Evolutionary conservation across 1,140 invertebrate genomes (phyloP), one percentile per base, ranked within the genome.

Genomic region (Drosophila parabipectinata): DNA sequence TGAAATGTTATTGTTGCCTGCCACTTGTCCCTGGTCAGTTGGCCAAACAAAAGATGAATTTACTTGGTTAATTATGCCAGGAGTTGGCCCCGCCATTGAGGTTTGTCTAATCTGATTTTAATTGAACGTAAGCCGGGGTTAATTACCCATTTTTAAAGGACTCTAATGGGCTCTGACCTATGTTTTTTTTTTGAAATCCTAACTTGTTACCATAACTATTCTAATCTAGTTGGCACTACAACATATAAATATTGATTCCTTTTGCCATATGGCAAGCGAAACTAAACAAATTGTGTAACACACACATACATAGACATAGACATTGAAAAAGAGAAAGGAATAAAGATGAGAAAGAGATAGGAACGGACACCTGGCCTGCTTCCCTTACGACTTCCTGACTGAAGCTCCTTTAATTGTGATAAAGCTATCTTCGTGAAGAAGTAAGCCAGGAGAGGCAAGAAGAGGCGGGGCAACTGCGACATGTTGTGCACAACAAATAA

Each of bases 1-100:
- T 84, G 64, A 75, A 83, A 79, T 83, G 75, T 83, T 79, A 79
- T 83, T 83, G 79, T 72, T 78, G 52, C 41, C 32, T 21, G 32
- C 66, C 67, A 74, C 72, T 82, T 82, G 51, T 47, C 41, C 58
- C 39, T 45, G 53, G 37, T 44, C 63, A 51, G 44, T 32, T 75
- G 4, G 47, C 60, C 59, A 52, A 32, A 58, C 67, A 62, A 72
- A 62, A 72, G 71, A 72, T 62, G 71, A 72, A 72, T 73, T 73
- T 62, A 55, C 50, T 55, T 73, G 71, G 71, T 73, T 73, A 73
- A 73, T 73, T 73, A 73, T 73, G 58, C 8, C 26, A 12, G 64
- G 26, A 57, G 44, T 39, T 44, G 45, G 47, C 34, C 30, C 30
- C 50, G 62, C 44, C 12, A 14, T 62, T 62, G 32, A n/a, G 45